phyloP scores from a whole-genome alignment of 1,140 invertebrate genomes.

The Drosophila obscura region DNA sequence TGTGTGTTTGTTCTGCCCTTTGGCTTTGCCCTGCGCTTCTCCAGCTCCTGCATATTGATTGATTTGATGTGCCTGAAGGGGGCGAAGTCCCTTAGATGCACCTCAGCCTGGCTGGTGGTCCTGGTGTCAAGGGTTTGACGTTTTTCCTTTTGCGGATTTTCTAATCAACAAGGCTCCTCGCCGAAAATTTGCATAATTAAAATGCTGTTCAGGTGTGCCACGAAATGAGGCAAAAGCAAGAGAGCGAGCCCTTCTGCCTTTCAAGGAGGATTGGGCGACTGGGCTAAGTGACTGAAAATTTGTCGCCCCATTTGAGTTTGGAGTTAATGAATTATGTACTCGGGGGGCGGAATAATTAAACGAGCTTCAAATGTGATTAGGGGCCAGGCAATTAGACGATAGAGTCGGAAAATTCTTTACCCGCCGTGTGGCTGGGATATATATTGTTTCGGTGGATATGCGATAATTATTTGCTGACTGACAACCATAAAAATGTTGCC shows the following conservation, averaged over 20 bases:
- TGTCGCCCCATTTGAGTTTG: conserved; percentile 74
- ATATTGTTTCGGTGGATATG: conserved; percentile 16
- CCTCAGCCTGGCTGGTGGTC: conserved; percentile 8
- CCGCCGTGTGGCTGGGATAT: conserved; percentile 3
- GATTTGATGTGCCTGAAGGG: conserved; percentile 39
- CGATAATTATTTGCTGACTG: conserved; percentile 52
- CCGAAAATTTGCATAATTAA: conserved; percentile 79
- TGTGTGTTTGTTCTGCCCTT: conserved; percentile 20
- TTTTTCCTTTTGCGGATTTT: conserved; percentile 61
- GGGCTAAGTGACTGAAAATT: conserved; percentile 71
- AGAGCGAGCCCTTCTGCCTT: conserved; percentile 1
- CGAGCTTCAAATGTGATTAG: conserved; percentile 70
- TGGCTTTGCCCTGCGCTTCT: not conserved
- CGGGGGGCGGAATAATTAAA: conserved; percentile 57
- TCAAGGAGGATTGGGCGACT: conserved; percentile 56
- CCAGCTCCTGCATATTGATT: conserved; percentile 62
- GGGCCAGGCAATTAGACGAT: conserved; percentile 71
- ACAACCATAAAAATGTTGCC: conserved; percentile 37
- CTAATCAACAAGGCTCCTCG: conserved; percentile 64
- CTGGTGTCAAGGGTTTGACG: conserved; percentile 28
- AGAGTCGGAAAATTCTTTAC: conserved; percentile 15
- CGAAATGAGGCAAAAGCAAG: not conserved
- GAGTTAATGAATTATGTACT: conserved; percentile 76
- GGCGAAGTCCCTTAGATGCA: no score
- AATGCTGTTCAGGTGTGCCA: conserved; percentile 50